Percentiles rank a stretch among this genome's conserved stretches.
These are phyloP conservation scores for Trematocara zebra DNA, from an alignment of 2,113 vertebrate genomes.

Conservation along the genomic window DNA sequence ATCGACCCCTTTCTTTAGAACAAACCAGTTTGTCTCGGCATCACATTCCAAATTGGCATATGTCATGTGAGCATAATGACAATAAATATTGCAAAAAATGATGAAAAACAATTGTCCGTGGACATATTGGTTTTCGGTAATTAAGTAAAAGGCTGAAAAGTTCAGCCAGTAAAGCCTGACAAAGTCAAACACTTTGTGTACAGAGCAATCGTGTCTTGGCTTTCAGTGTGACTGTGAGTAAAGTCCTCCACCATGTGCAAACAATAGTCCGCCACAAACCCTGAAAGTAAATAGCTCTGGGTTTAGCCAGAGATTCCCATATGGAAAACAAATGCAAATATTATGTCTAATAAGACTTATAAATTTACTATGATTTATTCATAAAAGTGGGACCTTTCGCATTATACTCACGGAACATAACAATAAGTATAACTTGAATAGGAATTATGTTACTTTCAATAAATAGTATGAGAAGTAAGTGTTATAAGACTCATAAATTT, in stretches of 20 bases:
- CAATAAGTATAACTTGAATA: not conserved
- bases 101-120: not conserved
- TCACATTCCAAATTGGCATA: not conserved
- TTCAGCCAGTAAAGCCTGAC: not conserved
- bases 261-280: conserved; percentile 57
- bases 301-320: conserved; percentile 1
- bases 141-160: not conserved
- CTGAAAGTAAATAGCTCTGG: conserved; percentile 56
- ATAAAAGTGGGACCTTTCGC: not conserved
- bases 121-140: not conserved
- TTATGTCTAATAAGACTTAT: not conserved
- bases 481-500: not conserved
- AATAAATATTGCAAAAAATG: not conserved
- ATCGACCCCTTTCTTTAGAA: not conserved
- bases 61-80: not conserved
- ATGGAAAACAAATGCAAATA: not conserved
- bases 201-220: conserved; percentile 41
- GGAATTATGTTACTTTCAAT: not conserved
- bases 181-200: conserved; percentile 40
- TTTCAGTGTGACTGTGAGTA: conserved; percentile 48
- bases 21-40: not conserved
- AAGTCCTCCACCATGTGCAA: conserved; percentile 73
- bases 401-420: not conserved
- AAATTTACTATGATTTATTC: not conserved
- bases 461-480: not conserved